phyloP scores from a whole-genome alignment of 2,888 invertebrate species.

The Noctua fimbriata region DNA sequence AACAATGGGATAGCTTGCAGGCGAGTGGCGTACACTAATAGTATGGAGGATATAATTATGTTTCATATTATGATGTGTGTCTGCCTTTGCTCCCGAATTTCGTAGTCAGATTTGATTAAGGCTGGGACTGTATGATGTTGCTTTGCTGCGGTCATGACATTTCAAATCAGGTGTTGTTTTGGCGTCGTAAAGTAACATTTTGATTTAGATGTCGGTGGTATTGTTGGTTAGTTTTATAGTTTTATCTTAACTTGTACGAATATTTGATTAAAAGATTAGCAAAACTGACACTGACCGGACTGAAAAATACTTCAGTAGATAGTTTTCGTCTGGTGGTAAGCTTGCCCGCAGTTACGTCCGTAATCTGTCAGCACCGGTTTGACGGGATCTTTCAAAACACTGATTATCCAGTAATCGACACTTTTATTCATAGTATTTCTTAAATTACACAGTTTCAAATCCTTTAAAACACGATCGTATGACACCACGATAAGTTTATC shows the following conservation, averaged over 20 bases:
- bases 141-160: slow-evolving; percentile 9
- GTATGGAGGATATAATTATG: slow-evolving; percentile 8
- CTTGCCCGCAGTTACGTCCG: background rate
- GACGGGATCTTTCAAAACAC: background rate
- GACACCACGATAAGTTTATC: background rate
- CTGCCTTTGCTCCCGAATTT: slow-evolving; percentile 6
- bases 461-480: background rate
- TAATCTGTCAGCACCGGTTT: background rate
- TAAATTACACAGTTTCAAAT: background rate
- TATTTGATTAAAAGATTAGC: background rate
- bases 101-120: slow-evolving; percentile 29
- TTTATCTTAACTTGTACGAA: background rate
- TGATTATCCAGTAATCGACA: background rate
- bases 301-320: background rate
- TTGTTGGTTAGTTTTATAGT: background rate
- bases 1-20: slow-evolving; percentile 35
- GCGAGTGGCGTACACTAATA: slow-evolving; percentile 11
- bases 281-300: background rate
- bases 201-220: background rate
- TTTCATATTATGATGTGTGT: slow-evolving; percentile 15
- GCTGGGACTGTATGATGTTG: background rate
- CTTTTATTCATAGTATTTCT: background rate
- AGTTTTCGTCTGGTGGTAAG: background rate
- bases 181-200: background rate
- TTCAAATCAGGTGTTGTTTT: background rate